A percentile compares a stretch with the other conserved stretches of the same genome.
Conservation (phyloP, 1,140 invertebrate genomes). For the Drosophila dunni region DNA sequence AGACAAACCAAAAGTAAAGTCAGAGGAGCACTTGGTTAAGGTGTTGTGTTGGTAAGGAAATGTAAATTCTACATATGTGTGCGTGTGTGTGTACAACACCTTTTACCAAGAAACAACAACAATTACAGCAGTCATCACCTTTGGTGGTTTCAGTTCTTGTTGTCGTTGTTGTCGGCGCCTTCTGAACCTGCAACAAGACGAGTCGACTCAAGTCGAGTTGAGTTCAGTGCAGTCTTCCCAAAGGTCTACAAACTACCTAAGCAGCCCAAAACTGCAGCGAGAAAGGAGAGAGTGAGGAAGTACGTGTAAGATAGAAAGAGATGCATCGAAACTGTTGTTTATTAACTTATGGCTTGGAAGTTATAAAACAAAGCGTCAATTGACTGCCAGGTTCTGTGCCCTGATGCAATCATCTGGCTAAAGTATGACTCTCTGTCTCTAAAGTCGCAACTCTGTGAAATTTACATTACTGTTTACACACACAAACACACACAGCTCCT, state of each 20-base stretch:
- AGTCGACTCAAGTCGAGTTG: slow-evolving; percentile 9
- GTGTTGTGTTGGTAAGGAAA: slow-evolving; percentile 43
- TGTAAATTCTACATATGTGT: slow-evolving; percentile 63
- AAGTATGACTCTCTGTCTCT: slow-evolving; percentile 28
- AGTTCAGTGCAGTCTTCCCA: slow-evolving; percentile 9
- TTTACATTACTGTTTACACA: slow-evolving; percentile 45
- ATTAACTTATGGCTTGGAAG: slow-evolving; percentile 76
- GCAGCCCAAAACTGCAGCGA: slow-evolving; percentile 60
- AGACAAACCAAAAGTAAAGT: slow-evolving; percentile 54
- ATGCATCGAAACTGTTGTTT: slow-evolving; percentile 61
- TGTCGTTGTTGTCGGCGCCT: slow-evolving; percentile 63
- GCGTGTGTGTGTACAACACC: slow-evolving; percentile 67
- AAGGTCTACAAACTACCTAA: slow-evolving; percentile 72
- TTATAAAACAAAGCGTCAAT: slow-evolving; percentile 83
- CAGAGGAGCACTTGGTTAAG: slow-evolving; percentile 38
- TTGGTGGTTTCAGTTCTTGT: slow-evolving; percentile 72
- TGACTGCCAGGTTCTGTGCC: slow-evolving; percentile 59
- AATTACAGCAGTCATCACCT: slow-evolving; percentile 81
- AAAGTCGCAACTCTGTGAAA: slow-evolving; percentile 26
- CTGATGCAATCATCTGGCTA: slow-evolving; percentile 48
- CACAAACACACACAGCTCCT: slow-evolving; percentile 22
- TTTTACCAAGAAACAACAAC: slow-evolving; percentile 81
- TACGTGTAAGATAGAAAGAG: slow-evolving; percentile 24
- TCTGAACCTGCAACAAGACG: slow-evolving; percentile 63
- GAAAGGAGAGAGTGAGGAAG: slow-evolving; percentile 18